These are phyloP conservation scores for Oxytorus armatus DNA, from an alignment of 2,888 invertebrate species.

Conservation along the genomic window DNA sequence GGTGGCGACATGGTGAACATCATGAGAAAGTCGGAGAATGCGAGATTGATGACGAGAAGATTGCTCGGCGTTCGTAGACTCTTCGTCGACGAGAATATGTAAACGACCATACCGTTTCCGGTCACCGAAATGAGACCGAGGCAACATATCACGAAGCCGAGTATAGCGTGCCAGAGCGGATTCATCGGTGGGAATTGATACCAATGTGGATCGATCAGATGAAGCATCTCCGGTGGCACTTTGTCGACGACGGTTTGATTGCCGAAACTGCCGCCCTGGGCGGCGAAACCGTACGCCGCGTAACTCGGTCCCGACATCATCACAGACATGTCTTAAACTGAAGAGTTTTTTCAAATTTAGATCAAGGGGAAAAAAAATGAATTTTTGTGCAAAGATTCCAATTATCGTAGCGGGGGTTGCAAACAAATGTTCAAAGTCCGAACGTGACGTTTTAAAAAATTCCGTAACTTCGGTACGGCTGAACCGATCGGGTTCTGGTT, in stretches of 20 bases:
- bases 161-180: constrained; percentile 93
- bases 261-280: constrained; percentile 80
- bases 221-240: constrained; percentile 90
- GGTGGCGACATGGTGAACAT: constrained; percentile 93
- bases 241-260: constrained; percentile 94
- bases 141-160: constrained; percentile 91
- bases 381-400: too few relatives aligned
- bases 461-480: too few relatives aligned
- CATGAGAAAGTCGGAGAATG: constrained; percentile 96
- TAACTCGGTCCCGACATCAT: constrained; percentile 85
- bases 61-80: constrained; percentile 95
- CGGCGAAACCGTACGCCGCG: constrained; percentile 82
- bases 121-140: constrained; percentile 89
- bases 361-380: too few relatives aligned
- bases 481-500: too few relatives aligned
- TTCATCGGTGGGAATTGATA: constrained; percentile 96
- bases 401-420: too few relatives aligned
- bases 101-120: constrained; percentile 91
- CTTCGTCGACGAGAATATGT: constrained; percentile 91
- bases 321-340: constrained; percentile 27
- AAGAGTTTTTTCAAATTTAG: not conserved
- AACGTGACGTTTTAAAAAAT: too few relatives aligned
- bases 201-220: constrained; percentile 92
- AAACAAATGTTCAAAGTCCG: too few relatives aligned
- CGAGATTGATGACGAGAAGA: constrained; percentile 95